Conservation (phyloP, 2,888 invertebrate genomes). For the Metallyticus violacea region DNA sequence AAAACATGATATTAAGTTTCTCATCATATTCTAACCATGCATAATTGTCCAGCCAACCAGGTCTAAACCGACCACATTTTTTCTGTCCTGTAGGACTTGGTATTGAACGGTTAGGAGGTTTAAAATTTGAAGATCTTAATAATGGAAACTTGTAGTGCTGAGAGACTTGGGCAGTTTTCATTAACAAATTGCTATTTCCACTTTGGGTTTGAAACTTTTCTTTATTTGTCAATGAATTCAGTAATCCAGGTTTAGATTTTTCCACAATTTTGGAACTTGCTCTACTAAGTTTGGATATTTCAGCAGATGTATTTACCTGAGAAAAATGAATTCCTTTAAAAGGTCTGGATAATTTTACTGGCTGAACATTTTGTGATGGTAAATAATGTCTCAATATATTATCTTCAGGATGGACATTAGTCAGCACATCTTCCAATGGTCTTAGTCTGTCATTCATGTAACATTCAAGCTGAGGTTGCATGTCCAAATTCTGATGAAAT, state of each 20-base stretch:
- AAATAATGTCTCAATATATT: slow-evolving; percentile 26
- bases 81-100: slow-evolving; percentile 40
- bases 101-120: not conserved
- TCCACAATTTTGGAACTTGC: not conserved
- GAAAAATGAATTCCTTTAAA: slow-evolving; percentile 37
- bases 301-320: slow-evolving; percentile 24
- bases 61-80: slow-evolving; percentile 65
- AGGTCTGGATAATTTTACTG: slow-evolving; percentile 37
- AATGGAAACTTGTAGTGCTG: not conserved
- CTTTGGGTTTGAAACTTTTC: not conserved
- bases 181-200: not conserved
- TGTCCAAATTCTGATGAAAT: not conserved
- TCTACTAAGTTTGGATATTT: not conserved
- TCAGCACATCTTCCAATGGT: not conserved
- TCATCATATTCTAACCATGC: slow-evolving; percentile 73
- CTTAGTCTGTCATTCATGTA: not conserved
- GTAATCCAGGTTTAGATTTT: not conserved
- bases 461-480: not conserved
- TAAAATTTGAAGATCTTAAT: not conserved
- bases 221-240: not conserved
- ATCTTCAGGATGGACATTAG: not conserved
- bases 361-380: slow-evolving; percentile 35
- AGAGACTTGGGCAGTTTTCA: not conserved
- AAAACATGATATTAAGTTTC: slow-evolving; percentile 65
- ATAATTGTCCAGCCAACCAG: slow-evolving; percentile 65